Base-by-base conservation (phyloP, 1,140 invertebrate species). In the Calycopis cecrops region DNA sequence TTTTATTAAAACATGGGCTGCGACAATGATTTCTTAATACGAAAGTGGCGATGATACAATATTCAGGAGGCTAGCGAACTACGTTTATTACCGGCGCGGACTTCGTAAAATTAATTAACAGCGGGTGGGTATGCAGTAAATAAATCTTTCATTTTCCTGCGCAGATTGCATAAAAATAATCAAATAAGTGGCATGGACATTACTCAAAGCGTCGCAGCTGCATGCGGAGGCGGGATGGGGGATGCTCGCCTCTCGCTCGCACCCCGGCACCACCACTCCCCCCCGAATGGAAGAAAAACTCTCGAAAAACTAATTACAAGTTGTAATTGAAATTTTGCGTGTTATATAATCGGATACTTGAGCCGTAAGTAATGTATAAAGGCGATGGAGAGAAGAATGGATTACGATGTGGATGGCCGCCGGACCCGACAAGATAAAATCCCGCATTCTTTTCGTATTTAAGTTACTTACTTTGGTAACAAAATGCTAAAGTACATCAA, bases 281-380 rank as follows among this genome's bases (percentile, higher is more conserved):
- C 77, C 76, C 76, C 75, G 79, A 73, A 79, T 79, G 85, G 86
- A 88, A 87, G 87, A 88, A 87, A 88, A 88, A 88, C 85, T 88
- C 87, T 87, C 87, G 77, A 88, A 88, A 88, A 88, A 88, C 87
- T 88, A 88, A 88, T 88, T 88, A 88, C 85, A 88, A 88, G 74
- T 88, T 88, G 87, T 88, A 88, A 88, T 88, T 88, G 87, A 88
- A 88, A 88, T 88, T 88, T 88, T 88, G 85, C 87, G 87, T 88
- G 87, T 88, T 88, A 88, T 85, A 88, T 88, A 88, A 88, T 88
- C 87, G 85, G 80, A 87, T 87, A 88, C 85, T 88, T 88, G 85
- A 85, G 83, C 83, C 79, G 79, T 80, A 77, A 81, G 80, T 86
- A 86, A 85, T 85, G 79, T 83, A 83, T 80, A 84, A 83, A 83